A percentile compares a stretch with the other conserved stretches of the same genome.
Evolutionary conservation across 2,113 vertebrate genomes (phyloP).

Genomic region (Rhinolophus ferrumequinum): DNA sequence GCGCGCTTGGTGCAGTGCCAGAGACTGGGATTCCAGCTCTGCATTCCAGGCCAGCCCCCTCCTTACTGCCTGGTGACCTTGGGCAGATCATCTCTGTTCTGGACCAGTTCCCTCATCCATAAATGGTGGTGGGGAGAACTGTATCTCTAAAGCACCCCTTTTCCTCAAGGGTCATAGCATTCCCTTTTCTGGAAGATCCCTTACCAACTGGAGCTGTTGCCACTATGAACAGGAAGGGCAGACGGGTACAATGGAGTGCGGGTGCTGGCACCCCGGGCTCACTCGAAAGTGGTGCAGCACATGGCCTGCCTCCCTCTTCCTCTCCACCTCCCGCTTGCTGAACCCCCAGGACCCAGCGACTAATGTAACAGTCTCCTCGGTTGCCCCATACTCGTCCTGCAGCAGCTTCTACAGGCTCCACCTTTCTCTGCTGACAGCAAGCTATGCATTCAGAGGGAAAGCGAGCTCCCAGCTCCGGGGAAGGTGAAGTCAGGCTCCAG

Average conservation of each 20-base stretch:
- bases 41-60: neutral
- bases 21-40: neutral
- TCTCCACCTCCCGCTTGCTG: neutral
- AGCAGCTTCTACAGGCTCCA: neutral
- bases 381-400: constrained; percentile 53
- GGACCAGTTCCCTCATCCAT: neutral
- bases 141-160: neutral
- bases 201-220: neutral
- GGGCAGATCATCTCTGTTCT: neutral
- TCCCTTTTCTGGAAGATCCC: neutral
- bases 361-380: constrained; percentile 39
- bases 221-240: neutral
- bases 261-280: neutral
- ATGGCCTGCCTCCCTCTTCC: neutral
- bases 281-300: neutral
- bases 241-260: neutral
- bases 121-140: neutral
- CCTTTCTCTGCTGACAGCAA: constrained; percentile 60
- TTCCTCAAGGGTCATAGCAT: neutral
- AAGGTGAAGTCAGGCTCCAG: constrained; percentile 48
- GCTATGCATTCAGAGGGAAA: constrained; percentile 61
- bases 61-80: neutral
- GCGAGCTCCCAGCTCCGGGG: constrained; percentile 51
- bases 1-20: neutral
- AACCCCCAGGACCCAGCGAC: constrained; percentile 49